Evolutionary conservation across 1,140 invertebrate genomes (phyloP), one percentile per base, ranked within the genome.

Genomic region (Paraescarpia echinospica): DNA sequence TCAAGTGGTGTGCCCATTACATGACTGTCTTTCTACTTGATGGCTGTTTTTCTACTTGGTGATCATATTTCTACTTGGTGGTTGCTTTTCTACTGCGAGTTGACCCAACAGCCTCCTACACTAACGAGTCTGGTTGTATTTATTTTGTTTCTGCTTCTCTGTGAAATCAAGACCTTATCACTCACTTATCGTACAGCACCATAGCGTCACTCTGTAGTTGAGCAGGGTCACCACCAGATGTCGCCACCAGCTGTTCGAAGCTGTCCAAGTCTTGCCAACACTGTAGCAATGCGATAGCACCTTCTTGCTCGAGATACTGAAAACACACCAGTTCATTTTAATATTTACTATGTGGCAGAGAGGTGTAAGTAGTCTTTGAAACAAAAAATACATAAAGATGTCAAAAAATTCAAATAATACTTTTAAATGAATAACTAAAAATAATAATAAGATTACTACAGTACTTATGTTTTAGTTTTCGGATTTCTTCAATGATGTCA

Each of bases 201-300:
- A 99, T 97, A 93, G 98, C 98, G 97, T 99, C 98, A 92, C 97
- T 97, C 96, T 98, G 98, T 89, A 97, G 97, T 96, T 97, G 97
- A 88, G 96, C 95, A 35, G 97, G 96, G 95, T 98, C 97, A 92
- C 96, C 95, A 89, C 96, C 96, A 94, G 94, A 94, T 89, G 97
- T 96, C 93, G 96, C 96, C 27, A 96, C 94, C 92, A 98, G 96
- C 95, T 98, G 97, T 93, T 98, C 97, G 95, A 98, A 99, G 96
- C 98, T 98, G 91, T 97, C 97, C 33, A 97, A 97, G 33, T 98
- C 97, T 95, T 99, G 97, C 97, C 98, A 98, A 96, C 99, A 99
- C 95, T 99, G 98, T 89, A 99, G 96, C 89, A 98, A 96, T 94
- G 97, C 97, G 93, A 97, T 97, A 95, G 97, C 98, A 93, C 97